phyloP scores from a whole-genome alignment of 2,797 vertebrate species.

The Delichon dasypus region DNA sequence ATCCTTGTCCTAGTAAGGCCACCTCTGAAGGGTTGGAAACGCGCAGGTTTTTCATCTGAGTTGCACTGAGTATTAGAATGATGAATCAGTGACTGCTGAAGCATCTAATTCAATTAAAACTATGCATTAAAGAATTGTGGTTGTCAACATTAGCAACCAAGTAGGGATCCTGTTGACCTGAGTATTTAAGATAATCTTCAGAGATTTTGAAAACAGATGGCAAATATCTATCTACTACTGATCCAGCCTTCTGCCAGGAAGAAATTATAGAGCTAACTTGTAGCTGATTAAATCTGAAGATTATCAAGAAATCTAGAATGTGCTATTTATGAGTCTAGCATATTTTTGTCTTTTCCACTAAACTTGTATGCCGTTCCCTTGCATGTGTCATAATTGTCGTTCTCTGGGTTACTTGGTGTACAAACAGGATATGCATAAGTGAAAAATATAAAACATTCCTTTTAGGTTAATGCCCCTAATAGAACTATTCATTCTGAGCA shows the following conservation, averaged over 20 bases:
- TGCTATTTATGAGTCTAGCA: neutral
- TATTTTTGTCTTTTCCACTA: neutral
- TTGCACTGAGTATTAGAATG: constrained; percentile 12
- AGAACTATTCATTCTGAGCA: neutral
- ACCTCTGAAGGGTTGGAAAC: constrained; percentile 8
- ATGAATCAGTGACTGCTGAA: constrained; percentile 31
- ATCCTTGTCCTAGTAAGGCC: neutral
- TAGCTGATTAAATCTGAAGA: neutral
- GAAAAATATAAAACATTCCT: neutral
- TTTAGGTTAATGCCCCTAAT: neutral
- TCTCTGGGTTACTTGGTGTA: neutral
- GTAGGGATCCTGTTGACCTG: neutral
- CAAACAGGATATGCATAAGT: neutral
- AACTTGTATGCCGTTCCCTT: neutral
- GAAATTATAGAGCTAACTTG: neutral
- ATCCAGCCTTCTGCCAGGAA: neutral
- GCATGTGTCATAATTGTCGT: fast-evolving
- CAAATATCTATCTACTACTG: neutral
- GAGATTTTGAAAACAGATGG: neutral
- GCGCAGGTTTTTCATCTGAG: constrained; percentile 27
- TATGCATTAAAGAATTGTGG: constrained; percentile 14
- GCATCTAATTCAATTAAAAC: constrained; percentile 60
- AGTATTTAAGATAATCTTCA: neutral
- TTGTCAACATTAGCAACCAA: neutral
- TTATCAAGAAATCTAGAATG: neutral